A percentile compares a stretch with the other conserved stretches of the same genome.
Conservation (phyloP, 2,113 vertebrate species). For the Eolophus roseicapilla region DNA sequence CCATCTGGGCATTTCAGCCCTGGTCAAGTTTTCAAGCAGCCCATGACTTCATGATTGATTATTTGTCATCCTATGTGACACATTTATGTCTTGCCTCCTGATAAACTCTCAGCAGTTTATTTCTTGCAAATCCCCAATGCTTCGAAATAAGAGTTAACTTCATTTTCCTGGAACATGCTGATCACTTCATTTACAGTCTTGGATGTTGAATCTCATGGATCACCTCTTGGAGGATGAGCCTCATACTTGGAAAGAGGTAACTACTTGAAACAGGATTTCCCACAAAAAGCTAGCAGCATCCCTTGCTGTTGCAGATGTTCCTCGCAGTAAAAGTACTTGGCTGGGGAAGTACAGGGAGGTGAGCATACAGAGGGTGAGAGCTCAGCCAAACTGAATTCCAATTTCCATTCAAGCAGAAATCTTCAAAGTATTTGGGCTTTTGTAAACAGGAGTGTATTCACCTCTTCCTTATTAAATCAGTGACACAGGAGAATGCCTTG, state of each 20-base stretch:
- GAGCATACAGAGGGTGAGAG: neutral
- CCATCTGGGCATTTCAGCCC: neutral
- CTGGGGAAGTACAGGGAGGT: neutral
- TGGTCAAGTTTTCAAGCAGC: neutral
- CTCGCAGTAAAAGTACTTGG: neutral
- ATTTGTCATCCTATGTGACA: slow-evolving; percentile 16
- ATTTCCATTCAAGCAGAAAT: slow-evolving; percentile 40
- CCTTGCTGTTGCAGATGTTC: neutral
- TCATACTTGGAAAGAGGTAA: neutral
- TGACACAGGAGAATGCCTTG: slow-evolving; percentile 1
- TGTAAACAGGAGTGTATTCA: slow-evolving; percentile 12
- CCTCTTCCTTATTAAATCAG: slow-evolving; percentile 38
- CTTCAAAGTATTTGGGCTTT: slow-evolving; percentile 5
- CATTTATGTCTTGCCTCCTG: neutral
- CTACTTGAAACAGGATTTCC: neutral
- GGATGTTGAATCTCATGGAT: neutral
- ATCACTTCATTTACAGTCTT: neutral
- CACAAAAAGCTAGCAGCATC: neutral
- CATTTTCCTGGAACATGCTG: neutral
- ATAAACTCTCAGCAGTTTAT: neutral
- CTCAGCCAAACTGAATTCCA: slow-evolving; percentile 21
- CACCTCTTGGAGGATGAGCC: neutral
- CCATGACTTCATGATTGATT: neutral
- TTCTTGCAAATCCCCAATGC: neutral
- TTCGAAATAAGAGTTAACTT: neutral